phyloP scores from a whole-genome alignment of 2,888 invertebrate genomes.

The Dolichomitus sp. region DNA sequence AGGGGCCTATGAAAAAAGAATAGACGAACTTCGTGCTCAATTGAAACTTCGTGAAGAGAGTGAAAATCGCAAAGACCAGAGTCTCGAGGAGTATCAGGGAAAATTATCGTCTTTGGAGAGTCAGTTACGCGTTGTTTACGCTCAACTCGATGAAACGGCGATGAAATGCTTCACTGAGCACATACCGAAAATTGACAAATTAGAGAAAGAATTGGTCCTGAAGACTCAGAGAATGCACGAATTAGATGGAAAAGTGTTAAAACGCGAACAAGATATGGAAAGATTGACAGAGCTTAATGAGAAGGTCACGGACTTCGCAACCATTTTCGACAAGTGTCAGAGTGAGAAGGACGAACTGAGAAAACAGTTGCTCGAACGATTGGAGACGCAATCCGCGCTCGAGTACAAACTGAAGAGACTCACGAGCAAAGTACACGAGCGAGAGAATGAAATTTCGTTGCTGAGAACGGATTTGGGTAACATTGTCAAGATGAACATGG shows the following conservation, averaged over 20 bases:
- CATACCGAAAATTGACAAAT: slow-evolving; percentile 71
- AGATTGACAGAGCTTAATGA: slow-evolving; percentile 69
- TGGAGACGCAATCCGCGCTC: slow-evolving; percentile 70
- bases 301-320: slow-evolving; percentile 74
- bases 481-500: slow-evolving; percentile 67
- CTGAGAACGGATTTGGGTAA: slow-evolving; percentile 70
- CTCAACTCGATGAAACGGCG: slow-evolving; percentile 70
- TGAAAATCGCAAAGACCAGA: slow-evolving; percentile 63
- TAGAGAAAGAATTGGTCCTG: slow-evolving; percentile 71
- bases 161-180: slow-evolving; percentile 70
- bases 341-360: slow-evolving; percentile 72
- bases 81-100: slow-evolving; percentile 71
- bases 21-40: slow-evolving; percentile 55
- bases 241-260: slow-evolving; percentile 64
- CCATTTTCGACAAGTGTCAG: slow-evolving; percentile 65
- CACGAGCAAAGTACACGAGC: slow-evolving; percentile 67
- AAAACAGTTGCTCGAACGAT: slow-evolving; percentile 68
- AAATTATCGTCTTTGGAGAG: slow-evolving; percentile 71
- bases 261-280: slow-evolving; percentile 66
- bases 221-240: slow-evolving; percentile 69
- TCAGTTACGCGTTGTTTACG: slow-evolving; percentile 70
- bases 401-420: slow-evolving; percentile 73
- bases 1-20: slow-evolving; percentile 68
- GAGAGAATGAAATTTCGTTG: slow-evolving; percentile 72
- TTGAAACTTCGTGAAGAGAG: slow-evolving; percentile 69